Evolutionary conservation across 2,888 invertebrate species (phyloP), one percentile per base, ranked within the genome.

Genomic region (Acanthoscelides obtectus): DNA sequence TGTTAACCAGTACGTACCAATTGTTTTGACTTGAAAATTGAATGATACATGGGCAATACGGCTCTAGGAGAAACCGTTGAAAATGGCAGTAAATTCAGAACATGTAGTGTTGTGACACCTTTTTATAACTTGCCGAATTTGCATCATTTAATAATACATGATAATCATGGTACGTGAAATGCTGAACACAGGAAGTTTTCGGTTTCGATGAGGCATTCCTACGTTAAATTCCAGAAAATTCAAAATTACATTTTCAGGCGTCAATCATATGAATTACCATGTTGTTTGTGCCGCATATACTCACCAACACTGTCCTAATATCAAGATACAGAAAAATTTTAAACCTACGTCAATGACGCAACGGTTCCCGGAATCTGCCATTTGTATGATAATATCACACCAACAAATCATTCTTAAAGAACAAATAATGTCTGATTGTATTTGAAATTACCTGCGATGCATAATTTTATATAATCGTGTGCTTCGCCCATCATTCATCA

Each of bases 1-100:
- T 79, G 22, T 84, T 90, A 71, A 85, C 87, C 79, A 88, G 90
- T 89, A 84, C 79, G 82, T 77, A 45, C 1, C 45, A 45, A 12
- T 12, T 45, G 45, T 12, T 6, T 12, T 45, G 6, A 45, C 17
- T 45, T 12, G n/a, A n/a, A n/a, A n/a, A n/a, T n/a, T n/a, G n/a
- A n/a, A n/a, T n/a, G n/a, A n/a, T n/a, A n/a, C n/a, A n/a, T n/a
- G n/a, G n/a, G n/a, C n/a, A n/a, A n/a, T n/a, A n/a, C n/a, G n/a
- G n/a, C n/a, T n/a, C n/a, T n/a, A n/a, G n/a, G n/a, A n/a, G n/a
- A n/a, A n/a, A n/a, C n/a, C n/a, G n/a, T n/a, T n/a, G n/a, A n/a
- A n/a, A n/a, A n/a, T n/a, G n/a, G n/a, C n/a, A n/a, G n/a, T n/a
- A n/a, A n/a, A n/a, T n/a, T n/a, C n/a, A n/a, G n/a, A n/a, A n/a